Evolutionary conservation across 2,113 vertebrate species (phyloP).

Genomic region (Oncorhynchus keta): DNA sequence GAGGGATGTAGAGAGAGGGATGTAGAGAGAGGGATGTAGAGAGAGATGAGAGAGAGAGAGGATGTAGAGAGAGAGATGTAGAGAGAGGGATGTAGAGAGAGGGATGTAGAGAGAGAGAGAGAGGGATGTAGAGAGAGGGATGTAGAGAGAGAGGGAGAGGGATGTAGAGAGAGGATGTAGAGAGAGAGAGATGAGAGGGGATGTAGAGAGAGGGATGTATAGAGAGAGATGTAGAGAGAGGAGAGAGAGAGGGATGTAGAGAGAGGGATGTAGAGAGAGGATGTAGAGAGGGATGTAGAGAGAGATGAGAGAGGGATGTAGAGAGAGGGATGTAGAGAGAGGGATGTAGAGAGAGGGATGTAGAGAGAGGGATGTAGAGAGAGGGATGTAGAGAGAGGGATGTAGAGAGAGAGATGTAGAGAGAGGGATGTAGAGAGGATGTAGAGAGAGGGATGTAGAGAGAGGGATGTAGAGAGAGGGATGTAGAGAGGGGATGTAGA

Average conservation of each 20-base stretch:
- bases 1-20: rapidly evolving
- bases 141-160: too few relatives aligned
- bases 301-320: rapidly evolving
- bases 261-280: too few relatives aligned
- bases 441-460: conserved; percentile 29
- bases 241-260: background rate
- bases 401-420: too few relatives aligned
- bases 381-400: too few relatives aligned
- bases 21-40: background rate
- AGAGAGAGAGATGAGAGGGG: too few relatives aligned
- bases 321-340: conserved; percentile 19
- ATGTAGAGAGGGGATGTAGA: too few relatives aligned
- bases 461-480: conserved; percentile 9
- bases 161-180: too few relatives aligned
- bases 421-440: too few relatives aligned
- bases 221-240: background rate
- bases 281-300: too few relatives aligned
- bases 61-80: rapidly evolving
- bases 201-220: too few relatives aligned
- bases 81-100: conserved; percentile 19
- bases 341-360: background rate
- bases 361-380: rapidly evolving
- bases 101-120: conserved; percentile 5
- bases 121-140: too few relatives aligned
- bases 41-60: too few relatives aligned